Evolutionary conservation across 2,888 invertebrate genomes (phyloP), one percentile per base, ranked within the genome.

Genomic region (Endotricha flammealis): DNA sequence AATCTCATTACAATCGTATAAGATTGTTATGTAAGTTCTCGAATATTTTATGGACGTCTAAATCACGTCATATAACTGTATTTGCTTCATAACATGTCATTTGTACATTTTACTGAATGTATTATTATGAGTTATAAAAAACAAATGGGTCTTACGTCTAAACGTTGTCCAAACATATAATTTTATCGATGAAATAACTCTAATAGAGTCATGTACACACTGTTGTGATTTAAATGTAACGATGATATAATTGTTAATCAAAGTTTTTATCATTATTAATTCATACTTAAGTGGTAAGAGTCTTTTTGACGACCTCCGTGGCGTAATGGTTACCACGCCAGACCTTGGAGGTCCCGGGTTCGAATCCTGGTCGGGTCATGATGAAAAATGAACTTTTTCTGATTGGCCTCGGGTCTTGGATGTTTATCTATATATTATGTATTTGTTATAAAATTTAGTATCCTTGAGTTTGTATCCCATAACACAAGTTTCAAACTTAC

Each of bases 151-250:
- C 60, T 55, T 57, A 62, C 58, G 56, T 49, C 46, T 55, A 61
- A 67, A 62, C 59, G 56, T 42, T 65, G 54, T 56, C 56, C 45
- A 60, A 63, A 53, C 55, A 50, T 75, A 55, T 79, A 74, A 79
- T 79, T 78, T 75, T 50, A 50, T 53, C 48, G 53, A 67, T 71
- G 70, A 77, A 76, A 61, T 74, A 72, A 69, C 71, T 57, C 65
- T 50, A 42, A 41, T 53, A 46, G 49, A 44, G 45, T 54, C 50
- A 50, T 42, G 46, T 46, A 44, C 41, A 46, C 43, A 50, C 46
- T 48, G 45, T 35, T 11, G 24, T 20, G 30, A 17, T 20, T 10
- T 12, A 24, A 22, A 10, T 14, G 10, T 10, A 13, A 28, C 17
- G 16, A 30, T 27, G 25, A 32, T 37, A 14, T 12, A 36, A 36